These are phyloP conservation scores for Pristionchus maxplancki DNA, from an alignment of 2,888 invertebrate genomes.

Conservation along the genomic window DNA sequence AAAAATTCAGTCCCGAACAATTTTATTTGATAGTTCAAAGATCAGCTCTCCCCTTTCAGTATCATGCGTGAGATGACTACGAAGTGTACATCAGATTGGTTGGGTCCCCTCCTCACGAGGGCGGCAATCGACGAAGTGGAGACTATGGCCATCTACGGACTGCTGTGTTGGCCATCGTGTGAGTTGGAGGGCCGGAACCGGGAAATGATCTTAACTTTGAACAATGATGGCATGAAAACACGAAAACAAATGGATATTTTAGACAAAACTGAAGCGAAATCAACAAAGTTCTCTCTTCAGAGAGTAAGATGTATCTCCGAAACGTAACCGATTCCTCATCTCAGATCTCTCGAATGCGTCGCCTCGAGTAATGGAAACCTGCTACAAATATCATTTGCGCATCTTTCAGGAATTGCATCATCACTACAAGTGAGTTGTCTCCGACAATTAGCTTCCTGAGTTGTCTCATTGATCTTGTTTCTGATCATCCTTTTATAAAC, in stretches of 20 bases:
- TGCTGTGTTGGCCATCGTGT: constrained; percentile 41
- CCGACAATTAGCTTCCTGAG: too few relatives aligned
- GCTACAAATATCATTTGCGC: constrained; percentile 5
- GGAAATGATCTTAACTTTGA: too few relatives aligned
- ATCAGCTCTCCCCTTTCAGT: not conserved
- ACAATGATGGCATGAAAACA: too few relatives aligned
- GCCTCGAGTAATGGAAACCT: not conserved
- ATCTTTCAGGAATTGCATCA: constrained; percentile 44
- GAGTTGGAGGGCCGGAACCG: not conserved
- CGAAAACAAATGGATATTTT: too few relatives aligned
- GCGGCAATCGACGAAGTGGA: constrained; percentile 33
- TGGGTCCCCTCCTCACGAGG: constrained; percentile 20
- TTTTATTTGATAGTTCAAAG: not conserved
- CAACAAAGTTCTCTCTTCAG: too few relatives aligned
- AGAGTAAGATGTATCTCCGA: not conserved
- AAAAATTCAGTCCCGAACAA: too few relatives aligned
- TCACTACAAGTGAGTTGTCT: constrained; percentile 2
- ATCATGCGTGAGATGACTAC: constrained; percentile 25
- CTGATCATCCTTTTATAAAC: too few relatives aligned
- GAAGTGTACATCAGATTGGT: not conserved
- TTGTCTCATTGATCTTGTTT: too few relatives aligned
- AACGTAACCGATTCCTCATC: not conserved
- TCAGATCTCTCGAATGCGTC: constrained; percentile 33
- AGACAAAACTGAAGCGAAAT: too few relatives aligned
- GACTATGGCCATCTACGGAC: constrained; percentile 32